Conservation (phyloP, 2,888 invertebrate species). For the Clitarchus hookeri region DNA sequence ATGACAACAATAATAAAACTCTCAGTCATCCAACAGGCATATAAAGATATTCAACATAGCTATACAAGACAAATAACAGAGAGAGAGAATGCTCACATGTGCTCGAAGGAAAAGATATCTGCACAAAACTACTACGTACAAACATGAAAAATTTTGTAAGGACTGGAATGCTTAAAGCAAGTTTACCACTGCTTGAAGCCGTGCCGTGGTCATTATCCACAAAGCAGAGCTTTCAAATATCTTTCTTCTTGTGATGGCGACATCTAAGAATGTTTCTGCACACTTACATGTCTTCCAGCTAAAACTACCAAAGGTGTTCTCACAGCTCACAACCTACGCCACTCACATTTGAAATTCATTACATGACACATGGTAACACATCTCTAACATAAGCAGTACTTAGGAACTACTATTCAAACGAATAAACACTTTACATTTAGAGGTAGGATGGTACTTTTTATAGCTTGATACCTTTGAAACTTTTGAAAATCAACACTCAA, state of each 20-base stretch:
- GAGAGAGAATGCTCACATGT: neutral
- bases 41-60: neutral
- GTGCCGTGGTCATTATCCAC: neutral
- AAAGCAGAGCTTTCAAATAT: neutral
- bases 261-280: neutral
- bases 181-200: too few relatives aligned
- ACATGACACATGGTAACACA: neutral
- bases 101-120: neutral
- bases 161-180: neutral
- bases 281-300: neutral
- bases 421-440: neutral
- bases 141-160: neutral
- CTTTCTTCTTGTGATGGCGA: neutral
- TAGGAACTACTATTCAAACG: neutral
- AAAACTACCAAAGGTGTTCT: neutral
- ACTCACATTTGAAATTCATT: neutral
- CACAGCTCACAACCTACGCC: too few relatives aligned
- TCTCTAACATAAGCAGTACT: neutral
- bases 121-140: neutral
- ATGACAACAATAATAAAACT: neutral
- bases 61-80: neutral
- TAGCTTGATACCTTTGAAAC: too few relatives aligned
- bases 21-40: neutral
- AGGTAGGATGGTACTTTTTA: too few relatives aligned
- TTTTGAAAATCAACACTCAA: too few relatives aligned